Base-by-base conservation (phyloP, 2,797 vertebrate species). In the Schizothorax lantsangensis region DNA sequence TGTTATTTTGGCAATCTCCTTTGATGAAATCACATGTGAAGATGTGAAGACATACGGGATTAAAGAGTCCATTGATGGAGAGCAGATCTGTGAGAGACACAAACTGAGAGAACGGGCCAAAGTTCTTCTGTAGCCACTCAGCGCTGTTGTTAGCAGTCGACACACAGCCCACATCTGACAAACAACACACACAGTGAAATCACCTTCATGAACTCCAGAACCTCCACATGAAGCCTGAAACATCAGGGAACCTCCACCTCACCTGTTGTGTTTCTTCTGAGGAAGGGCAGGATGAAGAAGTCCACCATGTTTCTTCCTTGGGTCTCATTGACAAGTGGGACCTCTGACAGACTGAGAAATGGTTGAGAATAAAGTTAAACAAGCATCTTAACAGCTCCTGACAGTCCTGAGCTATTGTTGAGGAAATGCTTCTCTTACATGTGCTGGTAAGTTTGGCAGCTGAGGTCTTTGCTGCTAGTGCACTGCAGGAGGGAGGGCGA, bases 381-480 rank as follows among this genome's bases (percentile, higher is more conserved):
- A 38, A 47, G 12, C 7, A 26, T 49, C 57, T 49, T 10, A 33
- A 40, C 40, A 40, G 8, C 7, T 40, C 40, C 40, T 6, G 10
- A 21, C 1, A 43, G 5, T 77, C 40, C 21, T 40, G 80, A 82
- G 12, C 26, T n/a, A 40, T n/a, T 8, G 45, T 4, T 69, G 73
- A 79, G 45, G n/a, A 69, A 33, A 54, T 36, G 57, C 7, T 49
- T 75, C 15, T 87, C 89, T 73, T 86, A 90, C 89, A 90, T 83
- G 15, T n/a, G 12, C 72, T 90, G 89, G 66, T 69, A 90, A 2
- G 86, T 86, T 57, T 86, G 81, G 64, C 88, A 89, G 84, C 81
- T 88, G 54, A 90, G 59, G 88, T 90, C 88, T 69, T 79, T 89
- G 68, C 59, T 81, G 88, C 84, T 84, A 23, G 88, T 11, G 23